Conservation (phyloP, 1,140 invertebrate genomes). For the Planococcus citri region DNA sequence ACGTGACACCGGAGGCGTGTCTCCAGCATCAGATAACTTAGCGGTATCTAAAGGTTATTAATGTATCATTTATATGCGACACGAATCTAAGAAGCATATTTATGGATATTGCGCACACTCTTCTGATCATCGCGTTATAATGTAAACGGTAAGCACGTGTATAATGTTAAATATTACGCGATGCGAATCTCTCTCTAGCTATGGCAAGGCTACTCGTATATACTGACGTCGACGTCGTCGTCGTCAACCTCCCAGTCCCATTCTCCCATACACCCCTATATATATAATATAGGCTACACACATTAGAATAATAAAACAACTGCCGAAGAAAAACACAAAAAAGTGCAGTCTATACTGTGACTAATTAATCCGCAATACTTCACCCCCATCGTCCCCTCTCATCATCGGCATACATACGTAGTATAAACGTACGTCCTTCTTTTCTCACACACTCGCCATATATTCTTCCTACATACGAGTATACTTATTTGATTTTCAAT, state of each 20-base stretch:
- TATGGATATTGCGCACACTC: slow-evolving; percentile 19
- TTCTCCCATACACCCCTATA: too few relatives aligned
- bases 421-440: too few relatives aligned
- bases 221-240: not conserved
- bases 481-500: not conserved
- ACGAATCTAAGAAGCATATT: slow-evolving; percentile 15
- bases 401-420: too few relatives aligned
- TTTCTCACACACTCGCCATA: too few relatives aligned
- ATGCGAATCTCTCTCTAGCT: not conserved
- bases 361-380: not conserved
- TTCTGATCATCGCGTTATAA: slow-evolving; percentile 1
- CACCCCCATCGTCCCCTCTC: too few relatives aligned
- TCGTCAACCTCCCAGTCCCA: too few relatives aligned
- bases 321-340: not conserved
- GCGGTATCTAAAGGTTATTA: slow-evolving; percentile 4
- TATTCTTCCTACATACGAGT: not conserved
- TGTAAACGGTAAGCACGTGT: slow-evolving; percentile 12
- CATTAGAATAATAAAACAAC: slow-evolving; percentile 11
- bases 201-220: too few relatives aligned
- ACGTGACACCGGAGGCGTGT: slow-evolving; percentile 15
- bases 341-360: not conserved
- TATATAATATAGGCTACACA: too few relatives aligned
- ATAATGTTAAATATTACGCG: slow-evolving; percentile 12
- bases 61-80: slow-evolving; percentile 19
- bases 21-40: not conserved